Conservation (phyloP, 1,140 invertebrate genomes). For the Amyelois transitella region DNA sequence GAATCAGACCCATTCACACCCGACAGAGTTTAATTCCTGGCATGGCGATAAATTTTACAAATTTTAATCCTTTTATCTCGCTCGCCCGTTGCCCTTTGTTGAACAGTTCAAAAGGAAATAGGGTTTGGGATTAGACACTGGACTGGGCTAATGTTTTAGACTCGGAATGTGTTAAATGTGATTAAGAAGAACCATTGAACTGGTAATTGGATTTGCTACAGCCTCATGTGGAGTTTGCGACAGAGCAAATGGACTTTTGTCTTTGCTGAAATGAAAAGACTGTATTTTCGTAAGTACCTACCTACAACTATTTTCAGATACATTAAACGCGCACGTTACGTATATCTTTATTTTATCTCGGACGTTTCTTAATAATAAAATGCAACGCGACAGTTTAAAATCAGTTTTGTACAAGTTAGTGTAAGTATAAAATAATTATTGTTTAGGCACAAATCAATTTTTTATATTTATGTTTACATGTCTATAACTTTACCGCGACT, state of each 20-base stretch:
- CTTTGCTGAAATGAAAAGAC: no score
- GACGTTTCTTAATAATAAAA: no score
- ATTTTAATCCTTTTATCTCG: slow-evolving; percentile 42
- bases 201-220: slow-evolving; percentile 17
- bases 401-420: no score
- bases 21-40: slow-evolving; percentile 15
- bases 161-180: slow-evolving; percentile 9
- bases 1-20: slow-evolving; percentile 1
- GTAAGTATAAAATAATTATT: no score
- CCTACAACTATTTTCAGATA: no score
- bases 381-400: no score
- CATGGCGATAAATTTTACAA: slow-evolving; percentile 36
- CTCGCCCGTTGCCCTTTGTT: slow-evolving; percentile 26
- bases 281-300: no score
- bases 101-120: slow-evolving; percentile 10
- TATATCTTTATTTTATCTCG: no score
- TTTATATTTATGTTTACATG: no score
- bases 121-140: slow-evolving; percentile 20
- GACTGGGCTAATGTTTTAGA: slow-evolving; percentile 20
- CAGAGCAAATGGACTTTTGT: background rate
- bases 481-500: no score
- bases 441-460: no score
- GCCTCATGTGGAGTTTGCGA: background rate
- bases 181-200: slow-evolving; percentile 21
- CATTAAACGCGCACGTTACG: no score